phyloP scores from a whole-genome alignment of 2,888 invertebrate genomes.

The Erebia palarica region DNA sequence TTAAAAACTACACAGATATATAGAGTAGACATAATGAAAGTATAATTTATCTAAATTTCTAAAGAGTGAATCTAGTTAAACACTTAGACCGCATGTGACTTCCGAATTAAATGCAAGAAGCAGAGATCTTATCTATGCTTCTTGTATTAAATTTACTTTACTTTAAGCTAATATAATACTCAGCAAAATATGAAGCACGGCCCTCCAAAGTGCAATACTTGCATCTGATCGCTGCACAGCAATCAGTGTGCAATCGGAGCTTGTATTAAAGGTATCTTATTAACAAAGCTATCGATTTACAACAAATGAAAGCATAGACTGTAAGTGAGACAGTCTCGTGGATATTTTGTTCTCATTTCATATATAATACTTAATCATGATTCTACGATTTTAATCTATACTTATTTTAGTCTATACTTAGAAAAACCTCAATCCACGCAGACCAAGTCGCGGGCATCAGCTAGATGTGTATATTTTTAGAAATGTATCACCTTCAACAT shows the following conservation, averaged over 20 bases:
- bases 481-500: not conserved
- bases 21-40: no score
- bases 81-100: no score
- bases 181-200: conserved; percentile 3
- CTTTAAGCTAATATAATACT: not conserved
- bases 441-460: no score
- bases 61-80: no score
- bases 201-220: not conserved
- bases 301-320: conserved; percentile 27
- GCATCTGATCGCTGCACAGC: not conserved
- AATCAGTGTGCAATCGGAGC: conserved; percentile 22
- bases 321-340: conserved; percentile 13
- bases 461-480: not conserved
- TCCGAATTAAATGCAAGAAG: no score
- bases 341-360: conserved; percentile 4
- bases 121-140: no score
- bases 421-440: no score
- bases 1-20: no score
- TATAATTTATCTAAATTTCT: no score
- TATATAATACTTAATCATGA: not conserved
- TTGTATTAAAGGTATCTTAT: conserved; percentile 19
- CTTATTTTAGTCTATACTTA: not conserved
- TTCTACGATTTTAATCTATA: not conserved
- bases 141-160: no score
- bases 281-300: conserved; percentile 33